Evolutionary conservation across 2,797 vertebrate species (phyloP), one percentile per base, ranked within the genome.

Genomic region (Urocyon cinereoargenteus): DNA sequence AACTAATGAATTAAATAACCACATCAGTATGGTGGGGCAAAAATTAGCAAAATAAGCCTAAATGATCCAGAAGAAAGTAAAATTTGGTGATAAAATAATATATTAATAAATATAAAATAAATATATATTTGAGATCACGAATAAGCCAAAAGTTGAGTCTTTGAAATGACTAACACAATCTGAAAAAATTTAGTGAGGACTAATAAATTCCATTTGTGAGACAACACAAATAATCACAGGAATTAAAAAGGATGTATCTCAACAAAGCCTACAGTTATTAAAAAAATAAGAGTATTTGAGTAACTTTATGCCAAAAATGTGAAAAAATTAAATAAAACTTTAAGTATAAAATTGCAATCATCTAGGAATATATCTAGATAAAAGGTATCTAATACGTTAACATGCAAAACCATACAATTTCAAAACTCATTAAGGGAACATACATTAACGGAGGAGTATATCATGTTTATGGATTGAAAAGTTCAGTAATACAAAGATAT

Each of bases 381-480:
- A 86, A 86, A 86, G 11, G 14, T 61, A 72, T 64, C 19, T 16
- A 81, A 45, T 62, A 88, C 8, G 26, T 62, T 24, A 45, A 62
- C n/a, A 55, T 89, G 49, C 89, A 87, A 89, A 94, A 83, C 26
- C n/a, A 64, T 16, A 40, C 4, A 62, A 26, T 89, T 94, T 73
- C 22, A 94, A 89, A 81, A 55, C 15, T 72, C 68, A 53, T 55
- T 89, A 82, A 73, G 68, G 26, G 49, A 83, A 40, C 13, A 36
- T 53, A 88, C 26, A 53, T 70, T 40, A 89, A 83, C 83, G 21
- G 21, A 87, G 53, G 26, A 10, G 21, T 89, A 83, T 16, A 28
- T 3, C 45, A 24, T 75, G 21, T 73, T 83, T 64, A 75, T 15
- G 21, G 49, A 81, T 59, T 34, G 28, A 57, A 55, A 82, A 12